Base-by-base conservation (phyloP, 2,113 vertebrate genomes). In the Spheniscus mendiculus region DNA sequence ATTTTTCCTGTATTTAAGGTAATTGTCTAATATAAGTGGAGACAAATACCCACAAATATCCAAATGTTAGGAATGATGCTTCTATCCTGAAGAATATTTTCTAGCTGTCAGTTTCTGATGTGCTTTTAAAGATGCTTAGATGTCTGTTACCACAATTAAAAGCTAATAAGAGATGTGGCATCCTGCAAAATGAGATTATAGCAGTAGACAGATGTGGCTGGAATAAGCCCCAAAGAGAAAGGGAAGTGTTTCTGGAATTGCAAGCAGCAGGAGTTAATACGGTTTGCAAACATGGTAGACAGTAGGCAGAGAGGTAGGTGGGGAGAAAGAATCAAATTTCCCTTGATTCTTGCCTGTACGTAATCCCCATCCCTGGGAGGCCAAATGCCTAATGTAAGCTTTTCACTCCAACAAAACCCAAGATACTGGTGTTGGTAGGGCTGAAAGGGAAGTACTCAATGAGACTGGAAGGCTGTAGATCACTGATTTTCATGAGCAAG, bases 141-240 rank as follows among this genome's bases (percentile, higher is more conserved):
- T 80, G 27, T 81, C 50, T 50, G 32, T 90, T 97, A 38, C 63
- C 45, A 71, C 52, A 27, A 92, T 74, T 83, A 66, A 97, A 97
- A 97, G 69, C 84, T 87, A 78, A 23, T 77, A 47, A 69, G 72
- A 77, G 65, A 81, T 44, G 38, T 42, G 81, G 71, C 50, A 59
- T 59, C 58, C 90, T 69, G 56, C 89, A 93, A 78, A 95, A 94
- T 67, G 85, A 56, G 90, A 94, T 95, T 92, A 91, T 45, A 71
- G 92, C 56, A 92, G 83, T 66, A 91, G 93, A 56, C 94, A 97
- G 96, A 97, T 97, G 93, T 85, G 82, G 95, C 85, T 89, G 91
- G 93, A 93, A 81, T 61, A 63, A 93, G 89, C 63, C 92, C 40
- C 45, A 25, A 88, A 61, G 96, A 65, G 50, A 89, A 95, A 93